Percentiles rank a stretch among this genome's conserved stretches.
Evolutionary conservation across 1,140 invertebrate species (phyloP).

Genomic region (Lepeophtheirus salmonis): DNA sequence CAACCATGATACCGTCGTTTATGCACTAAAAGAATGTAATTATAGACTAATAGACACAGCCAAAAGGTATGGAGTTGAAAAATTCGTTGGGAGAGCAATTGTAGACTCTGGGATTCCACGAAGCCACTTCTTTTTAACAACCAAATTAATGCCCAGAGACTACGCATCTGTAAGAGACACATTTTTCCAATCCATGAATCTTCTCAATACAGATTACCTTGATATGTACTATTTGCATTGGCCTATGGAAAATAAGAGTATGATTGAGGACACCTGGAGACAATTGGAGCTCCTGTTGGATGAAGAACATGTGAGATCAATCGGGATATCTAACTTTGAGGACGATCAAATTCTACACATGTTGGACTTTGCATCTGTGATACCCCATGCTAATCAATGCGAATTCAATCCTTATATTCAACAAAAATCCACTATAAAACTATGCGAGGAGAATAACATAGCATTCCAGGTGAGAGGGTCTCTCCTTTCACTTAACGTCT

Average conservation of each 20-base stretch:
- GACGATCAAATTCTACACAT: conserved; percentile 26
- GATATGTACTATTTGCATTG: conserved; percentile 27
- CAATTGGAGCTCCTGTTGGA: conserved; percentile 27
- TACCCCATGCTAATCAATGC: conserved; percentile 30
- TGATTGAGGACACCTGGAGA: conserved; percentile 28
- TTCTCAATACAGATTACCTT: conserved; percentile 27
- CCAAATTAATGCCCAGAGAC: conserved; percentile 29
- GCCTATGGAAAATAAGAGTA: conserved; percentile 25
- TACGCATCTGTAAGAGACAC: conserved; percentile 25
- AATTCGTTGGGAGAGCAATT: conserved; percentile 24
- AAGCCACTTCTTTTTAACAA: conserved; percentile 27
- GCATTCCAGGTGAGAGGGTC: conserved; percentile 27
- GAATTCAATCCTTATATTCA: conserved; percentile 32
- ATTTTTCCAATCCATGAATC: conserved; percentile 25
- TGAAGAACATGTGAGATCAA: conserved; percentile 24
- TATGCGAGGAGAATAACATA: conserved; percentile 27
- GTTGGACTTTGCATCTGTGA: conserved; percentile 25
- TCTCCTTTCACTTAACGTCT: not conserved
- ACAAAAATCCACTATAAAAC: conserved; percentile 25
- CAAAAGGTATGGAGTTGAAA: conserved; percentile 28
- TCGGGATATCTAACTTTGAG: conserved; percentile 28
- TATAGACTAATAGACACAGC: conserved; percentile 30
- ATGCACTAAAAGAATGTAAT: conserved; percentile 27
- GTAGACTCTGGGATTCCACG: conserved; percentile 25
- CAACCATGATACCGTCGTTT: conserved; percentile 28